Evolutionary conservation across 2,113 vertebrate species (phyloP), one percentile per base, ranked within the genome.

Genomic region (Sander lucioperca): DNA sequence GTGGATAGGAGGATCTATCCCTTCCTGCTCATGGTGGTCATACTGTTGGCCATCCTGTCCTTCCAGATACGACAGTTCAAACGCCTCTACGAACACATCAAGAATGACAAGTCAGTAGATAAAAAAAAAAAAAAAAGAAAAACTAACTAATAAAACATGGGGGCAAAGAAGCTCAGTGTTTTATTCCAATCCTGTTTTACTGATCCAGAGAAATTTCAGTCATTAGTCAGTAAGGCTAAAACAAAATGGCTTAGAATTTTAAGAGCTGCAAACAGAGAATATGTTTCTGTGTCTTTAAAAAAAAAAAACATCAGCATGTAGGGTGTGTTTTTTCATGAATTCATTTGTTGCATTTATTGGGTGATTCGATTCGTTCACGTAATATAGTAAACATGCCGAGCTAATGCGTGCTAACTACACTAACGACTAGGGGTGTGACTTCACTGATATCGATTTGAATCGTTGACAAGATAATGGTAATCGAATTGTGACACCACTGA

Each of bases 31-130:
- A 99, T 99, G 97, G 95, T 98, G 8, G 96, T 97, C 86, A 93
- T 96, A 23, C 94, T 99, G 91, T 96, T 99, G 94, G 98, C 95
- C 79, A 96, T 99, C 86, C 91, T 99, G 18, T 98, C 96, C 93
- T 98, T 99, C 93, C 98, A 99, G 95, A 96, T 99, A 83, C 97
- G 97, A 80, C 98, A 99, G 93, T 99, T 99, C 95, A 99, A 97
- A 95, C 97, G 97, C 91, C 97, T 99, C 94, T 99, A 99, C 71
- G 97, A 99, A 82, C 98, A 99, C 92, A 99, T 99, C 92, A 99
- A 99, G 94, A 99, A 99, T 50, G 98, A 99, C 95, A 99, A 99
- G 98, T 99, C 83, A 96, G 97, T 90, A 68, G 21, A 27, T 7
- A 21, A 61, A 39, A 25, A 36, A 21, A 61, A 39, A 25, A 36